Percentiles rank a stretch among this genome's conserved stretches.
Evolutionary conservation across 92 coral and sea anemone genomes (phyloP).

Genomic region (Virgularia gustaviana): DNA sequence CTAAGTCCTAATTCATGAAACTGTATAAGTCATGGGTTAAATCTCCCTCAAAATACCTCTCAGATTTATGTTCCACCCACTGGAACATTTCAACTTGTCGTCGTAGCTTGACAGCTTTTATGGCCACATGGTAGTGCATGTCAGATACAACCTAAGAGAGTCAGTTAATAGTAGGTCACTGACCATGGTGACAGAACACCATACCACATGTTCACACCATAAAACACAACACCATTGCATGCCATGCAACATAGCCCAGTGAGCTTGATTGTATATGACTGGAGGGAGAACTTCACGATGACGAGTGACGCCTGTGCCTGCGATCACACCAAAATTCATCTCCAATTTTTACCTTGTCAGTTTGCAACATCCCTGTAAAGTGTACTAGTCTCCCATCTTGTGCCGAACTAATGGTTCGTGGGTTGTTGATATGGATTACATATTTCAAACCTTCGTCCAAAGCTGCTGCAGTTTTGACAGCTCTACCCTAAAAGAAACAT

Average conservation of each 20-base stretch:
- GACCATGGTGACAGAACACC: no score
- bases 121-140: constrained; percentile 75
- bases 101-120: constrained; percentile 76
- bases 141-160: constrained; percentile 66
- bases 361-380: constrained; percentile 65
- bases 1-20: background rate
- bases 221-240: no score
- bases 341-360: constrained; percentile 65
- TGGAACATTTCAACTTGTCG: constrained; percentile 92
- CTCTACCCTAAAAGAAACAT: constrained; percentile 92
- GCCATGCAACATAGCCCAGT: no score
- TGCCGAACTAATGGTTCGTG: constrained; percentile 53
- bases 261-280: no score
- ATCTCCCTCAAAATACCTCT: constrained; percentile 48
- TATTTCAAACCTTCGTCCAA: constrained; percentile 85
- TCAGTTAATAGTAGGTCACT: background rate
- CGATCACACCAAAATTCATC: no score
- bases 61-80: constrained; percentile 87
- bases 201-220: no score
- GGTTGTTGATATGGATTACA: constrained; percentile 60
- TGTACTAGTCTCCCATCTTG: constrained; percentile 65
- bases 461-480: constrained; percentile 87
- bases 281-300: no score
- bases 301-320: no score
- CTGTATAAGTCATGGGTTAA: background rate